Conservation (phyloP, 2,888 invertebrate species). For the Chrysolina americana region DNA sequence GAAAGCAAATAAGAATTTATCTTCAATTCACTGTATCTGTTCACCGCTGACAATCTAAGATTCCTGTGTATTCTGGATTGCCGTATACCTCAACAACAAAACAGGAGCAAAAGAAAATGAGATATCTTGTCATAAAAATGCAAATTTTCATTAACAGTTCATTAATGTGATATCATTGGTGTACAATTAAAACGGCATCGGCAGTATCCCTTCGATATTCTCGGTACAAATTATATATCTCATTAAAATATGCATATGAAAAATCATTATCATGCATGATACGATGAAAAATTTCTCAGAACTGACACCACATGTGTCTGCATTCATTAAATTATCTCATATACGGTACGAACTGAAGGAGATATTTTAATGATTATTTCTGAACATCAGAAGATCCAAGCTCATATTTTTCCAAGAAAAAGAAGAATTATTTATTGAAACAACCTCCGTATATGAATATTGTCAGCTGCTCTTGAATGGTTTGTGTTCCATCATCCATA, state of each 20-base stretch:
- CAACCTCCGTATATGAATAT: too few relatives aligned
- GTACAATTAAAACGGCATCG: constrained; percentile 2
- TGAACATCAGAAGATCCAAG: too few relatives aligned
- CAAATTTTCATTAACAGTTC: background rate
- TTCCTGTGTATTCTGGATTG: too few relatives aligned
- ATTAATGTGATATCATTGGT: background rate
- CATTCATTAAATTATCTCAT: background rate
- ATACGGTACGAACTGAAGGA: background rate
- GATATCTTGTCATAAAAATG: background rate
- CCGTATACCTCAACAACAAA: background rate
- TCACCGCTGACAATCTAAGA: too few relatives aligned
- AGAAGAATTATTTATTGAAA: too few relatives aligned
- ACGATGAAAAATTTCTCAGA: constrained; percentile 2
- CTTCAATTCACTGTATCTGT: too few relatives aligned
- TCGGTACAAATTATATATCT: constrained; percentile 1
- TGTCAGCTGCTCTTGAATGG: too few relatives aligned
- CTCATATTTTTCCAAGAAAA: too few relatives aligned
- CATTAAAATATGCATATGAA: constrained; percentile 5
- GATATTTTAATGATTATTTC: background rate
- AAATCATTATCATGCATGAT: constrained; percentile 9
- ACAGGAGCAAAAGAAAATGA: background rate
- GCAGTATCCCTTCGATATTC: background rate
- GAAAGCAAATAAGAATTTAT: too few relatives aligned
- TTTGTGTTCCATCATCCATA: too few relatives aligned
- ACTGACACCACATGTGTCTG: background rate